Base-by-base conservation (phyloP, 2,888 invertebrate species). In the Clunio marinus region DNA sequence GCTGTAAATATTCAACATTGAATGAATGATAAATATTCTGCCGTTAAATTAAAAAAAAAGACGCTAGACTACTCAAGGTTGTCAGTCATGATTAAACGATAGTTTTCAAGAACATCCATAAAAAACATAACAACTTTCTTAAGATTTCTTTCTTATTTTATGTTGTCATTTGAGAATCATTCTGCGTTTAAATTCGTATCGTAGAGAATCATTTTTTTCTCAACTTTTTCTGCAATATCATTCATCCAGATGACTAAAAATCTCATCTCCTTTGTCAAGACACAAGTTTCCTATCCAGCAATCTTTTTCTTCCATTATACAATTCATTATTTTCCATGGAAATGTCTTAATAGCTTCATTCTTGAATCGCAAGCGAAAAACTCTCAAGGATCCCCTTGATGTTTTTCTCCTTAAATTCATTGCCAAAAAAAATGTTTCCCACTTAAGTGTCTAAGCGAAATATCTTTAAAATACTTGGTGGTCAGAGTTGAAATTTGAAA, bases 1-100 rank as follows among this genome's bases (percentile, higher is more conserved):
- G 7, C 51, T 17, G n/a, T n/a, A n/a, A n/a, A n/a, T n/a, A 51
- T 22, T 4, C 32, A 45, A 4, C 51, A 51, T 15, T 22, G 3
- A 25, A 46, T 35, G 45, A 62, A 45, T 45, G 66, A 32, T 63
- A 55, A 66, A 66, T 41, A 62, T 66, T 35, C 51, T 66, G 28
- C 46, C 57, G 57, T 24, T 27, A 57, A 13, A n/a, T 57, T 27
- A 27, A 2, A 24, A 15, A 28, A 15, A 62, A 20, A 13, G 35
- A 55, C 15, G 22, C 15, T 28, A 22, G 24, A 2, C 7, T 32
- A 27, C 55, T 66, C 66, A 66, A 66, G 66, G 66, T 66, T 66
- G 66, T 55, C 66, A 66, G 55, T 66, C 55, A 15, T 7, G 10
- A 57, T 57, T 27, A 57, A 57, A 27, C 13, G 2, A 57, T 24